Evolutionary conservation across 2,113 vertebrate species (phyloP), one percentile per base, ranked within the genome.

Genomic region (Boleophthalmus pectinirostris): DNA sequence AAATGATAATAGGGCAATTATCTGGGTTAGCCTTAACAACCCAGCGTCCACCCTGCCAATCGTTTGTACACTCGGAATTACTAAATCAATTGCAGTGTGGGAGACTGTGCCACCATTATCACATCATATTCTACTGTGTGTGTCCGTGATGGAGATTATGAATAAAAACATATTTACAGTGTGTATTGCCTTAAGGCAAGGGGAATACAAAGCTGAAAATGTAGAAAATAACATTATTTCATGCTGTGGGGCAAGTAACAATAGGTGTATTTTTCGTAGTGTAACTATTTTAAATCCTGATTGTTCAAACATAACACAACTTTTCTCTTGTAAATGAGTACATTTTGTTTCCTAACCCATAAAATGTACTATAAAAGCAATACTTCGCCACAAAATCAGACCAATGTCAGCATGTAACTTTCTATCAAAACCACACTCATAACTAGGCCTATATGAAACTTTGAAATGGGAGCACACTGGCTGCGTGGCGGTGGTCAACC

Each of bases 141-240:
- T 69, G 70, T 49, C 63, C 35, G 61, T 43, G 13, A 68, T 46
- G 63, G 69, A 72, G 72, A 83, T 85, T 81, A 82, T 78, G 86
- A 79, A 88, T 85, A 88, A 87, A 81, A 72, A 71, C 76, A 82
- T 82, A 77, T 82, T 87, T 84, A 82, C 47, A 75, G 79, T 58
- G 66, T 33, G 24, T 51, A 75, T 78, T 67, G 66, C 71, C 68
- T 77, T 61, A 25, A 54, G 73, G 73, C 72, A 78, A 60, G 0
- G 74, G 77, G 66, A 70, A 80, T 64, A 29, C 57, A 61, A 16
- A 57, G 51, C 58, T 69, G 61, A 58, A 69, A 43, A 29, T 25
- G 75, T 47, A 79, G 66, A 69, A 84, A 77, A 70, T 58, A 68
- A 70, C 72, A 3, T 13, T 20, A 18, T 51, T 18, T 20, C 49